Evolutionary conservation across 2,888 invertebrate genomes (phyloP), one percentile per base, ranked within the genome.

Genomic region (Clanis bilineata): DNA sequence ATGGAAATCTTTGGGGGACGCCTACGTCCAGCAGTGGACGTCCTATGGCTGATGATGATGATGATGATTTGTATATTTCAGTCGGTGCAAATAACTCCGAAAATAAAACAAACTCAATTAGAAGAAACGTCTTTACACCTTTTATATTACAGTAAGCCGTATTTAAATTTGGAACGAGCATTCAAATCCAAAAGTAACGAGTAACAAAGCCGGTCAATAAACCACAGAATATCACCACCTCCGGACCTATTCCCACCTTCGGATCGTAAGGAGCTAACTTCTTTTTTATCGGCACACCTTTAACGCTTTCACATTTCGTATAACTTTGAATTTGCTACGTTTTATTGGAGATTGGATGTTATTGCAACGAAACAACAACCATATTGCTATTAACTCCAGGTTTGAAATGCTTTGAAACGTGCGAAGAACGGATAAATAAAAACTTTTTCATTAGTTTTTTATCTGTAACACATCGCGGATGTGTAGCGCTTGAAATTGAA

Each of bases 231-330:
- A 73, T 71, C 76, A 73, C 72, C 82, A 77, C 82, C 84, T 80
- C 79, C 71, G 82, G 80, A 69, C 77, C 77, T 74, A 80, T 76
- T 71, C 79, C 68, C 83, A 83, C 83, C 83, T 85, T 83, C 79
- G 86, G 82, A 85, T 83, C 85, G 82, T 85, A 91, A 91, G 90
- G 86, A 82, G 87, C 86, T 88, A 88, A 91, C 88, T 88, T 88
- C 86, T 85, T 88, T 92, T 92, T 91, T 92, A 92, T 89, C 81
- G 85, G 78, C 83, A 72, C 88, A 90, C 91, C 90, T 91, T 89
- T 88, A 88, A 86, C 84, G 86, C 74, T 81, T 83, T 82, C 82
- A 80, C 81, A 80, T 83, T 88, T 82, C 82, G 73, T 86, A 88
- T 85, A 88, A 88, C 86, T 91, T 90, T 87, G 88, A 85, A 88